Evolutionary conservation across 2,888 invertebrate species (phyloP).

Genomic region (Aromia moschata): DNA sequence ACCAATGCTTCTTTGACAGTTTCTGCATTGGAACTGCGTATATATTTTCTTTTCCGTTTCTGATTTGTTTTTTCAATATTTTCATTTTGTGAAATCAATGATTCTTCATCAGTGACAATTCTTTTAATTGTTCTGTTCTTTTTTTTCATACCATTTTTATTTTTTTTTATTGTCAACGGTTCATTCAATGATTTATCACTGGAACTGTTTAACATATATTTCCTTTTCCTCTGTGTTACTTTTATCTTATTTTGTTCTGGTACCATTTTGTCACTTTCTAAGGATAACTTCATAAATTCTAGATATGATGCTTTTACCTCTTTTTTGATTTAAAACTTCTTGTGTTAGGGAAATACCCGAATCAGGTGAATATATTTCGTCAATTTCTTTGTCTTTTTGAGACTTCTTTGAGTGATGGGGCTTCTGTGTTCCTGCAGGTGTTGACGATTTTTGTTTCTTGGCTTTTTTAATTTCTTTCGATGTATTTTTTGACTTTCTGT

Average conservation of each 20-base stretch:
- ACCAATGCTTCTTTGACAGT: too few relatives aligned
- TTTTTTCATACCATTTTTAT: constrained; percentile 1
- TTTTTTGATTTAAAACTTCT: constrained; percentile 23
- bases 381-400: not conserved
- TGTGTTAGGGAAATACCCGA: constrained; percentile 20
- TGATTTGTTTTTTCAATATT: not conserved
- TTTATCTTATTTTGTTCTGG: not conserved
- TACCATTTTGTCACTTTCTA: not conserved
- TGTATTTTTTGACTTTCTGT: too few relatives aligned
- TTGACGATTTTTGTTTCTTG: too few relatives aligned
- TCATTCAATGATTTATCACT: not conserved
- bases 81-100: not conserved
- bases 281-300: constrained; percentile 24
- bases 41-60: not conserved
- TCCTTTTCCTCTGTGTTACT: not conserved
- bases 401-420: too few relatives aligned
- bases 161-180: not conserved
- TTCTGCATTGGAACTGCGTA: too few relatives aligned
- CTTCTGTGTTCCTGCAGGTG: too few relatives aligned
- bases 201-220: not conserved
- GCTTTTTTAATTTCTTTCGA: too few relatives aligned
- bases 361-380: constrained; percentile 3
- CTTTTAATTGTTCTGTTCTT: not conserved
- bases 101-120: not conserved
- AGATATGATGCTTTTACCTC: constrained; percentile 32